Conservation (phyloP, 2,888 invertebrate genomes). For the Melieria crassipennis region DNA sequence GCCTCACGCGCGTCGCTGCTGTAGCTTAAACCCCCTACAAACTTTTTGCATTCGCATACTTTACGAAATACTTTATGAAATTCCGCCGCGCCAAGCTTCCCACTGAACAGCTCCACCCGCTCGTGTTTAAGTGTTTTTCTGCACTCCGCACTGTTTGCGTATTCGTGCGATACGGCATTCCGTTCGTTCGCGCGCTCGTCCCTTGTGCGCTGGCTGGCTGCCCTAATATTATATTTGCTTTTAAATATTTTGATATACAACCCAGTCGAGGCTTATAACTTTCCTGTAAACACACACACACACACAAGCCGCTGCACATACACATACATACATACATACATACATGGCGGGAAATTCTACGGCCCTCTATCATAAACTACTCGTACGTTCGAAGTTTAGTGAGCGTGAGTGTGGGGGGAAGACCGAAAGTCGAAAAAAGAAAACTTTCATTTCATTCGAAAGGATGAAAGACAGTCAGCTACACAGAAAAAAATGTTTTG, state of each 20-base stretch:
- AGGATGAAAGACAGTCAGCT: conserved; percentile 45
- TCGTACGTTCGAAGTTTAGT: conserved; percentile 54
- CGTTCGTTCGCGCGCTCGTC: conserved; percentile 9
- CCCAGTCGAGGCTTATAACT: conserved; percentile 53
- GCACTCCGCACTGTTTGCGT: conserved; percentile 48
- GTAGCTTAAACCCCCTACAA: too few species aligned
- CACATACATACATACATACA: conserved; percentile 31
- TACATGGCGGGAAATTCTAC: conserved; percentile 3
- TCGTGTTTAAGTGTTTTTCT: conserved; percentile 58
- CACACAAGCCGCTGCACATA: conserved; percentile 26
- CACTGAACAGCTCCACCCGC: conserved; percentile 15
- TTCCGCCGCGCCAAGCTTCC: not conserved
- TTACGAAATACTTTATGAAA: conserved; percentile 22
- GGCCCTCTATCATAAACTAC: conserved; percentile 27
- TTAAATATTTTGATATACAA: conserved; percentile 63
- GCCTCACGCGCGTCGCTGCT: too few species aligned
- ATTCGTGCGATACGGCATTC: conserved; percentile 21
- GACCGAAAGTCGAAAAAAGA: conserved; percentile 18
- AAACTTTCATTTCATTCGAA: conserved; percentile 35
- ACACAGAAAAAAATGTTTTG: too few species aligned
- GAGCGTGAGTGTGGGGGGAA: conserved; percentile 46
- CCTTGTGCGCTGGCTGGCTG: not conserved
- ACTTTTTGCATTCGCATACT: conserved; percentile 22
- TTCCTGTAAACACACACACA: conserved; percentile 39
- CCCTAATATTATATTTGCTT: conserved; percentile 57